Evolutionary conservation across 1,140 invertebrate species (phyloP).

Genomic region (Pseudobourletiella spinata): DNA sequence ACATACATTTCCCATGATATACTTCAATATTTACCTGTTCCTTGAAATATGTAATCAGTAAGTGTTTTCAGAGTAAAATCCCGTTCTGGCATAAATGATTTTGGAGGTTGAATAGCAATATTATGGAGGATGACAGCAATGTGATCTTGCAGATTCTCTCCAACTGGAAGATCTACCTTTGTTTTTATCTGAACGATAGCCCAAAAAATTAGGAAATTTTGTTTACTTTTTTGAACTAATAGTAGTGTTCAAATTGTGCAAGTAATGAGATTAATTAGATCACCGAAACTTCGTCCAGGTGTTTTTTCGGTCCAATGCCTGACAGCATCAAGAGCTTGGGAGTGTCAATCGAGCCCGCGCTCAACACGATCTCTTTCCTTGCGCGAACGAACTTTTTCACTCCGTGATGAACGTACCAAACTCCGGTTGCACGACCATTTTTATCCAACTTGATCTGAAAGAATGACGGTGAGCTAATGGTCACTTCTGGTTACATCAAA

Average conservation of each 20-base stretch:
- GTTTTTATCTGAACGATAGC: constrained; percentile 14
- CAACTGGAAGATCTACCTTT: constrained; percentile 42
- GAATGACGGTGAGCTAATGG: no score
- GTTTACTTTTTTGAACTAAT: no score
- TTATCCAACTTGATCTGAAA: constrained; percentile 31
- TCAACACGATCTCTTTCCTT: constrained; percentile 62
- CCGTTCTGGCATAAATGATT: constrained; percentile 11
- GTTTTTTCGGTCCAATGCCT: constrained; percentile 29
- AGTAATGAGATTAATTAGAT: no score
- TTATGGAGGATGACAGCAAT: not conserved
- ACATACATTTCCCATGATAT: no score
- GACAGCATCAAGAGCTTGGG: constrained; percentile 50
- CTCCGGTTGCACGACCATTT: constrained; percentile 46
- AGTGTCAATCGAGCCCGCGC: constrained; percentile 62
- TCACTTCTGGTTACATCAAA: no score
- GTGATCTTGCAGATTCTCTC: constrained; percentile 40
- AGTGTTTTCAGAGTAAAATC: constrained; percentile 15
- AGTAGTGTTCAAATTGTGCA: no score
- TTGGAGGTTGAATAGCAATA: constrained; percentile 6
- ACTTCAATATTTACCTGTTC: constrained; percentile 15
- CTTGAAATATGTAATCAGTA: constrained; percentile 15
- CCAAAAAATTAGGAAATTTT: no score
- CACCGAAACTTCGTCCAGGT: constrained; percentile 17
- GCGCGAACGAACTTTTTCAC: constrained; percentile 50
- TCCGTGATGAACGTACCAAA: constrained; percentile 50